These are phyloP conservation scores for Glossosoma conforme DNA, from an alignment of 1,140 invertebrate species.

Conservation along the genomic window DNA sequence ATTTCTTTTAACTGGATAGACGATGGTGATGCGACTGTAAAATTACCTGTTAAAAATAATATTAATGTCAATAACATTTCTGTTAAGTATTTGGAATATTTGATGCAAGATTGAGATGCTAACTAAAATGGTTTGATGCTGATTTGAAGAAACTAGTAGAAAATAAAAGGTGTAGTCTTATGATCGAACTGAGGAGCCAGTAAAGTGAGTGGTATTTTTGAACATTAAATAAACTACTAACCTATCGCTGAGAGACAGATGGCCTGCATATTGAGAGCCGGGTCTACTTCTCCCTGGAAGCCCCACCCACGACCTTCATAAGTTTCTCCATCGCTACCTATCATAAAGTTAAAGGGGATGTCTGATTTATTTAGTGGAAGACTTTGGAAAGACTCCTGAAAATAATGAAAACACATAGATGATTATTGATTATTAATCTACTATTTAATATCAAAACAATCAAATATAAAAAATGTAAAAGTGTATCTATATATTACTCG, in stretches of 20 bases:
- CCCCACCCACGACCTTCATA: slow-evolving; percentile 22
- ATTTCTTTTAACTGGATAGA: slow-evolving; percentile 14
- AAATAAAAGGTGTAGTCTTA: not conserved
- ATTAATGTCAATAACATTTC: not conserved
- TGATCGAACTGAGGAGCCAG: not conserved
- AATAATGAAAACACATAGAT: slow-evolving; percentile 1
- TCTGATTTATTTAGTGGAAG: slow-evolving; percentile 14
- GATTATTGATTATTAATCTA: not conserved
- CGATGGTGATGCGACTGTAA: slow-evolving; percentile 3
- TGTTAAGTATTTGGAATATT: not conserved
- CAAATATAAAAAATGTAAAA: not conserved
- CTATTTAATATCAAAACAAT: not conserved
- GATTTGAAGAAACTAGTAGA: not conserved
- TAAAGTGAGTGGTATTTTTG: not conserved
- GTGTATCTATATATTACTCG: not conserved
- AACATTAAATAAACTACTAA: slow-evolving; percentile 4
- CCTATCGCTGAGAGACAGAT: slow-evolving; percentile 17
- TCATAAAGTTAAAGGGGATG: slow-evolving; percentile 25
- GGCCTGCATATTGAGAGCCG: slow-evolving; percentile 7
- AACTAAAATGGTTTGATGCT: not conserved
- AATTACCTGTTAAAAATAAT: slow-evolving; percentile 19
- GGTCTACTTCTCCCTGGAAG: slow-evolving; percentile 4
- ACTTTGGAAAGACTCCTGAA: slow-evolving; percentile 16
- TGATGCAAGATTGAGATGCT: not conserved
- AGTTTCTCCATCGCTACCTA: slow-evolving; percentile 16